Evolutionary conservation across 30 jellyfish, hydroid and myxozoan genomes (phyloP).

Genomic region (Nemopilema nomurai): DNA sequence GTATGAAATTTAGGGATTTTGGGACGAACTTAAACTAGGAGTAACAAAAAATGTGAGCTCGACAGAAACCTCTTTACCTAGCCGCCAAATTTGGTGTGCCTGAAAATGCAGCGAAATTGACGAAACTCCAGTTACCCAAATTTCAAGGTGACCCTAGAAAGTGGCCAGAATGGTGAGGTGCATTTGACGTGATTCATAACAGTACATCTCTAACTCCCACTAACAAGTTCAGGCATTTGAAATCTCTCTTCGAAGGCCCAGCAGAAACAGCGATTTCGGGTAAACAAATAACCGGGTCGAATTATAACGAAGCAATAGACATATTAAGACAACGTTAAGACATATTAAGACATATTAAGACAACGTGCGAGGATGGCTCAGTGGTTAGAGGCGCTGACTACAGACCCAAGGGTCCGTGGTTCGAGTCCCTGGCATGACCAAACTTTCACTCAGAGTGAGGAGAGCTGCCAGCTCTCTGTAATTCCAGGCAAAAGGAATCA

Average conservation of each 20-base stretch:
- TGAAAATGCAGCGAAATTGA: not conserved
- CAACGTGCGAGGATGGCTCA: too few species aligned
- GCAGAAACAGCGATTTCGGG: slow-evolving; percentile 49
- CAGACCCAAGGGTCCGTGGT: too few species aligned
- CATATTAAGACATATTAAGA: too few species aligned
- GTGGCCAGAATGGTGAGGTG: slow-evolving; percentile 62
- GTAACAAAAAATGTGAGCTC: not conserved
- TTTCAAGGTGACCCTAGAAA: slow-evolving; percentile 18
- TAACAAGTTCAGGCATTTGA: slow-evolving; percentile 29
- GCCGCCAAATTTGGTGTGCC: not conserved
- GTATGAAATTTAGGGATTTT: slow-evolving; percentile 33
- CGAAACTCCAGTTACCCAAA: slow-evolving; percentile 11
- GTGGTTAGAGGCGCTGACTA: too few species aligned
- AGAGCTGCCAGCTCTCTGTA: too few species aligned
- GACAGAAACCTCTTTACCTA: not conserved
- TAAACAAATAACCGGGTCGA: slow-evolving; percentile 24
- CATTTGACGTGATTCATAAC: slow-evolving; percentile 20
- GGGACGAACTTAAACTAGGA: not conserved
- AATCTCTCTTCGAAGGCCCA: slow-evolving; percentile 45
- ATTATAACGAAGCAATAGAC: slow-evolving; percentile 40
- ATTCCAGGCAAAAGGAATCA: too few species aligned
- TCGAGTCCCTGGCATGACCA: too few species aligned
- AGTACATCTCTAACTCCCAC: slow-evolving; percentile 7
- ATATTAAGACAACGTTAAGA: slow-evolving; percentile 30
- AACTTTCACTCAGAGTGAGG: too few species aligned